phyloP scores from a whole-genome alignment of 1,140 invertebrate species.

The Drosophila persimilis region DNA sequence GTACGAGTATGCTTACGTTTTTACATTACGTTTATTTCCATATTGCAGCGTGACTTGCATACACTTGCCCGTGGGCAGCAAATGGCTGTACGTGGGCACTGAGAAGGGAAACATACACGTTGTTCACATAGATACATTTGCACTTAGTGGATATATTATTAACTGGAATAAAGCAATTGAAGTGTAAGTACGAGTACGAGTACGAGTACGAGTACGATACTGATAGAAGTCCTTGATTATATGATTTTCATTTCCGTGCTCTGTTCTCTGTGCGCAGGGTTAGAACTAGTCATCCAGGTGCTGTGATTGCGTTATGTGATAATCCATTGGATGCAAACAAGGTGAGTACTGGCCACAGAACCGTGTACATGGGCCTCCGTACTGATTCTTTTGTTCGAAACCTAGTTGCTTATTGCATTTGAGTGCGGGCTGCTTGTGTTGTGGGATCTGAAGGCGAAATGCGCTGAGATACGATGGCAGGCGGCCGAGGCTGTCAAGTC shows the following conservation, averaged over 20 bases:
- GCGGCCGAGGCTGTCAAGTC: slow-evolving; percentile 91
- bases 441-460: slow-evolving; percentile 95
- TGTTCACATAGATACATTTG: slow-evolving; percentile 97
- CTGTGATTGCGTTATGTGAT: slow-evolving; percentile 97
- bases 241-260: background rate
- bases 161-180: slow-evolving; percentile 99
- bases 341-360: slow-evolving; percentile 84
- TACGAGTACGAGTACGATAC: background rate
- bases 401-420: slow-evolving; percentile 97
- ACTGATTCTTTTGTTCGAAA: background rate
- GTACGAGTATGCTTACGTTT: too few species aligned
- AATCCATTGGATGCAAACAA: slow-evolving; percentile 97
- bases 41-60: slow-evolving; percentile 94
- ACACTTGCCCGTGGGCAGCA: slow-evolving; percentile 96
- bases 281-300: slow-evolving; percentile 96
- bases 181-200: slow-evolving; percentile 91
- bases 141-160: slow-evolving; percentile 98
- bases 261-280: slow-evolving; percentile 85
- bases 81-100: slow-evolving; percentile 99
- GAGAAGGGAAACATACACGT: slow-evolving; percentile 99
- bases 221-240: background rate
- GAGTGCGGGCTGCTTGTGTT: slow-evolving; percentile 96
- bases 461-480: slow-evolving; percentile 92
- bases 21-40: slow-evolving; percentile 1
- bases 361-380: background rate